phyloP scores from a whole-genome alignment of 2,113 vertebrate species.

The Pedetes capensis region DNA sequence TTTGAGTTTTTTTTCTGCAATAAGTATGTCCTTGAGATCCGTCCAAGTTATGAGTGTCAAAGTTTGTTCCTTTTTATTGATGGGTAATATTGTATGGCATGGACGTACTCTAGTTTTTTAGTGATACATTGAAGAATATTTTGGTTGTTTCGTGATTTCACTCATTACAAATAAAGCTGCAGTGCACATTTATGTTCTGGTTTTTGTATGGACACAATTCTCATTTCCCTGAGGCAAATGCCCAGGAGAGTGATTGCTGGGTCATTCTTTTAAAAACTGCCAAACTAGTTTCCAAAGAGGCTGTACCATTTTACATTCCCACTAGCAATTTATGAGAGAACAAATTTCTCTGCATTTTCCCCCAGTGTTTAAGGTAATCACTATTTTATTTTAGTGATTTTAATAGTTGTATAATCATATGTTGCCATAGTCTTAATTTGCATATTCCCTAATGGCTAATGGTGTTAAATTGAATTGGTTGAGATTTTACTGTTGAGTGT shows the following conservation, averaged over 20 bases:
- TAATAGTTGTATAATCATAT: background rate
- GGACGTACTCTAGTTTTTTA: background rate
- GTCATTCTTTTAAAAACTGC: slow-evolving; percentile 1
- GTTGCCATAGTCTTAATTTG: background rate
- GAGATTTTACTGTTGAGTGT: background rate
- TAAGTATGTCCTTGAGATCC: background rate
- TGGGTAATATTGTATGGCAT: background rate
- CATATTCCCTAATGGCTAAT: background rate
- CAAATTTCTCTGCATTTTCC: background rate
- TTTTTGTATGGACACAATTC: background rate
- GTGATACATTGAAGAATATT: background rate
- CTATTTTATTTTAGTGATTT: background rate
- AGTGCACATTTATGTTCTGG: background rate
- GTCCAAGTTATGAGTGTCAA: background rate
- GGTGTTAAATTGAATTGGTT: background rate
- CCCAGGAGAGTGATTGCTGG: background rate
- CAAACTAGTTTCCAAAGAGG: background rate
- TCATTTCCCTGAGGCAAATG: slow-evolving; percentile 1
- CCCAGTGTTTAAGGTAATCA: background rate
- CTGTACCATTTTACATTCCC: background rate
- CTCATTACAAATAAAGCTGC: background rate
- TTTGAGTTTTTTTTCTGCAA: background rate
- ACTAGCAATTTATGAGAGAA: slow-evolving; percentile 6
- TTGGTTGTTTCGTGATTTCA: background rate
- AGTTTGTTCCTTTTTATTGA: background rate